A percentile compares a stretch with the other conserved stretches of the same genome.
phyloP scores from a whole-genome alignment of 64 coral and sea anemone species.

The Stylophora pistillata region DNA sequence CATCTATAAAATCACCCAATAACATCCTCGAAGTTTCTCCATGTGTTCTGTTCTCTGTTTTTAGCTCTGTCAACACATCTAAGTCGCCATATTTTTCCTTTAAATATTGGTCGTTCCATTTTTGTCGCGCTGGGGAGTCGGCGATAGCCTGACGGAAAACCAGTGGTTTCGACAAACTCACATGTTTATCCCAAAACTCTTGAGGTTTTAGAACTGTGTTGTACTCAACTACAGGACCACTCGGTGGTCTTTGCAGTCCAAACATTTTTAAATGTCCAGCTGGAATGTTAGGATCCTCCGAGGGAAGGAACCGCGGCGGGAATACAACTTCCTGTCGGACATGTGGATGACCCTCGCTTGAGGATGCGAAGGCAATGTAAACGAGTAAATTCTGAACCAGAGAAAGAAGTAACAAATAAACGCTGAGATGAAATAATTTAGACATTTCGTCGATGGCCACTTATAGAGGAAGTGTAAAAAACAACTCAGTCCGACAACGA shows the following conservation, averaged over 20 bases:
- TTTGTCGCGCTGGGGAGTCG: conserved; percentile 70
- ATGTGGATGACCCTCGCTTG: background rate
- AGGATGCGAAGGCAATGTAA: background rate
- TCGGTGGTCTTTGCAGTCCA: conserved; percentile 79
- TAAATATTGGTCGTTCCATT: conserved; percentile 85
- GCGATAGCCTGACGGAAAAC: conserved; percentile 75
- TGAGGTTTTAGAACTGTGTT: conserved; percentile 70
- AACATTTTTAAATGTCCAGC: conserved; percentile 92
- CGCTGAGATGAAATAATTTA: background rate
- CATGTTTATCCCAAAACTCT: conserved; percentile 86
- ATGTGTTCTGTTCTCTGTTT: conserved; percentile 91
- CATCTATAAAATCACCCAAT: conserved; percentile 79
- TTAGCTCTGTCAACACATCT: conserved; percentile 83
- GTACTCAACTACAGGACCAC: conserved; percentile 80
- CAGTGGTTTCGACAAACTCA: conserved; percentile 47
- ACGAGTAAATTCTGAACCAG: background rate
- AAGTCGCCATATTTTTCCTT: conserved; percentile 90
- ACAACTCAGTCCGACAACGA: too few relatives aligned
- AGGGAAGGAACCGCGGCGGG: conserved; percentile 71
- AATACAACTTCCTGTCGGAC: conserved; percentile 40
- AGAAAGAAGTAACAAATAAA: background rate
- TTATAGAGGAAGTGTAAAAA: background rate
- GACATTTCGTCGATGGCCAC: background rate
- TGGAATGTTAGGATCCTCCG: conserved; percentile 16
- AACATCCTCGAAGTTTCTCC: conserved; percentile 41